Evolutionary conservation across 1,140 invertebrate genomes (phyloP), one percentile per base, ranked within the genome.

Genomic region (Parasteatoda tepidariorum): DNA sequence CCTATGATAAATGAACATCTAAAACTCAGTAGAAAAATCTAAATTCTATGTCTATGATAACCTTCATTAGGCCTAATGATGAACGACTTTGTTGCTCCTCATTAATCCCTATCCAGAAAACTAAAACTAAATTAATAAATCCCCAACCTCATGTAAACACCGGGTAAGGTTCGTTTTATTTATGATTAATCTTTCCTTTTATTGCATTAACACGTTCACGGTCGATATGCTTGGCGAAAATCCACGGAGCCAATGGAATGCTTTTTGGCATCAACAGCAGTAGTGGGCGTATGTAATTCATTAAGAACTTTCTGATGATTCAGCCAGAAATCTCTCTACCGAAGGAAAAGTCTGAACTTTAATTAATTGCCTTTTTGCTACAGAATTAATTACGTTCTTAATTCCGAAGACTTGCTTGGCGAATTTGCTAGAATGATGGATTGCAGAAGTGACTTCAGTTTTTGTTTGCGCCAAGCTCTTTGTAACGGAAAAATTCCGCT

Each of bases 291-390:
- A 13, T 48, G 38, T 22, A 59, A 59, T 59, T 59, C 57, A 59
- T 59, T 59, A 59, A 59, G 57, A 59, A 59, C 7, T 59, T 59
- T 59, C 57, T 26, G 57, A 59, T 59, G 57, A 59, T 59, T n/a
- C 57, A 59, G 18, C 57, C 2, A 13, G n/a, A 11, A 57, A 24
- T n/a, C 13, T 26, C 24, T 64, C 30, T 64, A 5, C 11, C 7
- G 26, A 26, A 7, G 57, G 6, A 22, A 11, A 5, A 59, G 57
- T 30, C 26, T 64, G 28, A 31, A 30, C 62, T 64, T 64, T 64
- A 64, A 64, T 64, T 64, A 64, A 64, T 64, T 64, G 30, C 62
- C 62, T 64, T 64, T 64, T 64, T 64, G 62, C 62, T 31, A 59
- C 7, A 59, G 38, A 48, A 48, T 48, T 48, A 48, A 48, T 48